Base-by-base conservation (phyloP, 2,113 vertebrate species). In the Rana temporaria region DNA sequence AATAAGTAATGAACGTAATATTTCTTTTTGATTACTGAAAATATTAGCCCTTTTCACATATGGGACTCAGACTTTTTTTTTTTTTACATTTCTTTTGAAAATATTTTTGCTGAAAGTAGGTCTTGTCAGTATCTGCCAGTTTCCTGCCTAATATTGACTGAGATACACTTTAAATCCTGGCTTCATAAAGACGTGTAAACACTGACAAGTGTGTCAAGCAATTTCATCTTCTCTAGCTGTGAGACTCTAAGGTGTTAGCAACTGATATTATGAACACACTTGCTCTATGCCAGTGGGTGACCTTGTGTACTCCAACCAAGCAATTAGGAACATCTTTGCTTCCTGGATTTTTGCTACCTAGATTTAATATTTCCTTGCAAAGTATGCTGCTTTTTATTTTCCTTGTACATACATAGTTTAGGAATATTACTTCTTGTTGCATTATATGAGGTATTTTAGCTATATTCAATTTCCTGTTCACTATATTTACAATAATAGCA, bases 151-250 rank as follows among this genome's bases (percentile, higher is more conserved):
- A 53, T 59, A 59, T 75, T 60, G 73, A 63, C 73, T 48, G 56
- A 60, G 22, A 34, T 8, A n/a, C 57, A 22, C 57, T 11, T n/a
- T 75, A 75, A 75, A 75, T 62, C 57, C 56, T 24, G 62, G 34
- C 72, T 75, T 60, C 55, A 73, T 32, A 73, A 62, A 75, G 57
- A n/a, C 57, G 60, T 75, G 55, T 75, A 75, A 75, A 34, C 32
- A 75, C 32, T 22, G 55, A n/a, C 34, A 55, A 75, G 59, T 56
- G 26, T 72, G 70, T 72, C 24, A 7, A 22, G 57, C 72, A 38
- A 62, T 75, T 75, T 62, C 56, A 24, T 60, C 4, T 75, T 12
- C n/a, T 75, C 55, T 32, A 62, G 72, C 34, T 59, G 57, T 17
- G 19, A 62, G 34, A 24, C 72, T 75, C 18, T 7, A 34, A 60